phyloP scores from a whole-genome alignment of 2,113 vertebrate species.

The Gulo gulo region DNA sequence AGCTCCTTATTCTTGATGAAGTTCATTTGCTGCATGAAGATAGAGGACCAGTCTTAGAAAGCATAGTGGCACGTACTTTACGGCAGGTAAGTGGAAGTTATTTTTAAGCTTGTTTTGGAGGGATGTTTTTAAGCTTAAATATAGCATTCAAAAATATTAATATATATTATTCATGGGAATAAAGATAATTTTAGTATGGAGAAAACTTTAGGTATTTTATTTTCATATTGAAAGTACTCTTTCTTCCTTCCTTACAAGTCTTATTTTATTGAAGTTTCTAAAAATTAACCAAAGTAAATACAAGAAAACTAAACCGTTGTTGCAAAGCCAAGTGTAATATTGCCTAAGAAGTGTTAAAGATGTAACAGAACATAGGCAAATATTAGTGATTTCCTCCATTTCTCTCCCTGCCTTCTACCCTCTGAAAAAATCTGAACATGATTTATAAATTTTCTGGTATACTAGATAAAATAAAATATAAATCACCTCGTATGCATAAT shows the following conservation, averaged over 20 bases:
- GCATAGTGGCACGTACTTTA: conserved; percentile 96
- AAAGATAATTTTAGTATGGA: conserved; percentile 22
- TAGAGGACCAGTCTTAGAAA: conserved; percentile 97
- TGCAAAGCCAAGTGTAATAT: not conserved
- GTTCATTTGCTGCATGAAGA: conserved; percentile 98
- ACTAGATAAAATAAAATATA: not conserved
- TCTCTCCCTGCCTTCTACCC: not conserved
- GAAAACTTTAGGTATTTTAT: conserved; percentile 27
- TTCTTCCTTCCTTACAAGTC: not conserved
- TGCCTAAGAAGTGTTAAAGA: not conserved
- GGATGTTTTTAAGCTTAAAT: conserved; percentile 7
- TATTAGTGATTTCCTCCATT: not conserved
- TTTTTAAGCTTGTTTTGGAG: not conserved
- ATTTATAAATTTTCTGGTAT: not conserved
- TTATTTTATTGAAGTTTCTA: conserved; percentile 32
- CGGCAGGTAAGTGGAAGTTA: conserved; percentile 88
- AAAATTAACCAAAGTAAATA: not conserved
- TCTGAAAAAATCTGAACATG: not conserved
- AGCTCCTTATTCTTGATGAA: conserved; percentile 96
- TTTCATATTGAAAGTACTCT: not conserved
- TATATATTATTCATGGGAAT: not conserved
- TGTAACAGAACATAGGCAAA: not conserved
- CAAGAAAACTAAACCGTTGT: not conserved
- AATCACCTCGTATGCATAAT: not conserved
- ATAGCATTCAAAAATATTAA: not conserved